Evolutionary conservation across 2,888 invertebrate species (phyloP).

Genomic region (Campaea margaritaria): DNA sequence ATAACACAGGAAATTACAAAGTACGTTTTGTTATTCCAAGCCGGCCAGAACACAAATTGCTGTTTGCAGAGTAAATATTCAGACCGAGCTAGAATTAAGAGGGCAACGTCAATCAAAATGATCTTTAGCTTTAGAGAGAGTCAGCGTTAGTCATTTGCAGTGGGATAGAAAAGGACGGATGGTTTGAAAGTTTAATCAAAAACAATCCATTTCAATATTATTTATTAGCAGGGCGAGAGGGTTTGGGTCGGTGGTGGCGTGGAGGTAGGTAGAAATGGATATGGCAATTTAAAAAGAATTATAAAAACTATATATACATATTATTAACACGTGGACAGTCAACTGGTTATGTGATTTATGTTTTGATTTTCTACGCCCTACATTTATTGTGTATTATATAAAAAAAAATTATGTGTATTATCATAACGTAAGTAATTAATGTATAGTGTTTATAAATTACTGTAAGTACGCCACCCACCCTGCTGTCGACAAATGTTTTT

Average conservation of each 20-base stretch:
- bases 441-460: too few relatives aligned
- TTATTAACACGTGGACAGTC: too few relatives aligned
- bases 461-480: too few relatives aligned
- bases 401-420: too few relatives aligned
- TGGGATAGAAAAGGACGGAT: conserved; percentile 41
- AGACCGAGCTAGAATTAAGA: conserved; percentile 50
- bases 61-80: conserved; percentile 58
- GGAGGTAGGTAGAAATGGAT: conserved; percentile 36
- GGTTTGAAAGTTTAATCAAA: conserved; percentile 61
- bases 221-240: conserved; percentile 61
- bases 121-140: conserved; percentile 43
- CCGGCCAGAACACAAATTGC: conserved; percentile 47
- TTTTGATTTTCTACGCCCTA: too few relatives aligned
- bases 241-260: conserved; percentile 42
- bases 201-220: conserved; percentile 72
- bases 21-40: conserved; percentile 44
- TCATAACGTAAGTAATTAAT: too few relatives aligned
- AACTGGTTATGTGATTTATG: too few relatives aligned
- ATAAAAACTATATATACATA: too few relatives aligned
- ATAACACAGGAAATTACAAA: conserved; percentile 45
- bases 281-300: conserved; percentile 26
- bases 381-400: too few relatives aligned
- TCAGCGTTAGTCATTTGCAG: conserved; percentile 14
- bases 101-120: conserved; percentile 57
- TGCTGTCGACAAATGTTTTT: too few relatives aligned